These are phyloP conservation scores for Trogon melanurus DNA, from an alignment of 2,113 vertebrate species.

Conservation along the genomic window DNA sequence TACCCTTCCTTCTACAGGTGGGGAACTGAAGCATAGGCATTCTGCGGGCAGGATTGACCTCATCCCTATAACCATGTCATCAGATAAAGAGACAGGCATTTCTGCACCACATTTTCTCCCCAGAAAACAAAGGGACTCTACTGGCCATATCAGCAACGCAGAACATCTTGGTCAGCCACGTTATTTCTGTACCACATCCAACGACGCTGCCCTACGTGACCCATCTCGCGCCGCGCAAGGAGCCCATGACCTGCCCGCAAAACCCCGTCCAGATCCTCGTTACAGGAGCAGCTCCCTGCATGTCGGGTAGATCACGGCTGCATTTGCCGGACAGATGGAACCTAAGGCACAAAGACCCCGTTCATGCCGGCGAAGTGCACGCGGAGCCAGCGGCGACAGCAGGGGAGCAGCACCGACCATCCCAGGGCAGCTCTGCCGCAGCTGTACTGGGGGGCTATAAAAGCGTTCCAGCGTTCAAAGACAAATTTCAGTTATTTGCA, in stretches of 20 bases:
- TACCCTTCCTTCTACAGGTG: accelerated
- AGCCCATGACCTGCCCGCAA: accelerated
- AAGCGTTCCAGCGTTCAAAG: not conserved
- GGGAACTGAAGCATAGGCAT: accelerated
- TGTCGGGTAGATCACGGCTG: accelerated
- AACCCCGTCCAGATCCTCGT: not conserved
- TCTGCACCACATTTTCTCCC: not conserved
- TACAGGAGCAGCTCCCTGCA: not conserved
- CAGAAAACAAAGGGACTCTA: not conserved
- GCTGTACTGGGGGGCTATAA: not conserved
- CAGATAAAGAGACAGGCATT: not conserved
- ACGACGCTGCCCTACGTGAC: accelerated
- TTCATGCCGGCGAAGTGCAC: not conserved
- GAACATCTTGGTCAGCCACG: not conserved
- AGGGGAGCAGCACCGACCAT: not conserved
- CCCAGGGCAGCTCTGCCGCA: not conserved
- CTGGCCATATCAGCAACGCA: accelerated
- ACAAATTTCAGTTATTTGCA: not conserved
- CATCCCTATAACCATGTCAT: accelerated
- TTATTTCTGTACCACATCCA: accelerated
- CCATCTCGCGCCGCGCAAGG: accelerated
- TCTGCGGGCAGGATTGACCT: accelerated
- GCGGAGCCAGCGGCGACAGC: not conserved
- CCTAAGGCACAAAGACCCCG: not conserved
- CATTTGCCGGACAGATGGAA: not conserved